Evolutionary conservation across 2,888 invertebrate species (phyloP), one percentile per base, ranked within the genome.

Genomic region (Eupithecia vulgata): DNA sequence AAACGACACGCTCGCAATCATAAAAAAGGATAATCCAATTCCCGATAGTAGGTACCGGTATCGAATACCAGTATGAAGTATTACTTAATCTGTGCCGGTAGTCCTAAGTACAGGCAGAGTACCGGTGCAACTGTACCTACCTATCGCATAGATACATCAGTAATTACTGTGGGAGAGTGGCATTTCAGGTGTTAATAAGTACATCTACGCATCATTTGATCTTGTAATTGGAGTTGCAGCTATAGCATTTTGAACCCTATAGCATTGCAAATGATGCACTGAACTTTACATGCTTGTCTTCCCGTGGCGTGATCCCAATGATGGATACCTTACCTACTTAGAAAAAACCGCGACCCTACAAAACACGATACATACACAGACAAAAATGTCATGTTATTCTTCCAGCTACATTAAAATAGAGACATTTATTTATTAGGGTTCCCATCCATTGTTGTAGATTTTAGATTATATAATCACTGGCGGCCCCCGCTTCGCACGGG

Each of bases 121-220:
- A 74, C 74, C 71, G 71, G 34, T 74, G 65, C 67, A 57, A 67
- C 71, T 71, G 74, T 62, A 68, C 69, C 52, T 67, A 66, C 71
- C 62, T 71, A 74, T 74, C 69, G 42, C 69, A 57, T 70, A 62
- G 62, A 70, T 69, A 72, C 69, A 75, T 64, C 67, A 64, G 65
- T 74, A 74, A 75, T 72, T 42, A 80, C 82, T 84, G 83, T 86
- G 84, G 81, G 85, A 85, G 75, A 78, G 80, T 82, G 85, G 81
- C 82, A 82, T 85, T 84, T 83, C 74, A 83, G 78, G 82, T 82
- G 83, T 79, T 85, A 85, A 85, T 84, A 79, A 72, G 78, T 79
- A 70, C 76, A 79, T 73, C 42, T 61, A 72, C 76, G 71, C 71
- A 75, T 71, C 74, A 69, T 64, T 72, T 67, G 72, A 45, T 69